Base-by-base conservation (phyloP, 1,140 invertebrate genomes). In the Hyles euphorbiae region DNA sequence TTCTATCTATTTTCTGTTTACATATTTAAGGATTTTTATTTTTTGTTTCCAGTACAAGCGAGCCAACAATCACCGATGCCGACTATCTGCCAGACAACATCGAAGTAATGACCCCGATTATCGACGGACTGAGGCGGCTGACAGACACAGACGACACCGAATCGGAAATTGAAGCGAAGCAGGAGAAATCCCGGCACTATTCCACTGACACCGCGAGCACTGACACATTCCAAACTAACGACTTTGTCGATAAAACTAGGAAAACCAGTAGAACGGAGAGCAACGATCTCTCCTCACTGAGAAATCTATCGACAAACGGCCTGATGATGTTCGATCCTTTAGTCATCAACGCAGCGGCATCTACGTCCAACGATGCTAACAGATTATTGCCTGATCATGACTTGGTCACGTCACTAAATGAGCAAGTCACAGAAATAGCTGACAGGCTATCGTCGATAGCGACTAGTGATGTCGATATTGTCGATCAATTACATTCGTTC, bases 261-360 rank as follows among this genome's bases (percentile, higher is more conserved):
- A 90, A 88, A 60, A 81, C 76, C 6, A 88, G 85, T 58, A 77
- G 81, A 68, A 69, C 75, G 0, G 88, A 90, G 51, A 74, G 58
- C 22, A 75, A 58, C 44, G 87, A 89, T 53, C 63, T 89, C 2
- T 74, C 84, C 2, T 81, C 81, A 0, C 58, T 89, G 9, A 77
- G 88, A 68, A 90, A 89, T 63, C 68, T 90, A 10, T 90, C 89
- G 0, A 89, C 83, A 0, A 89, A 85, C 56, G 87, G 85, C 2
- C 70, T 90, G 1, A 88, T 88, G 76, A 89, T 88, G 84, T 90
- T 90, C 56, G 89, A 90, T 68, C 89, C 89, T 3, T 59, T 89
- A 34, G 82, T 87, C 8, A 84, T 88, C 44, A 83, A 85, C 56
- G 83, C 81, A 0, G 74, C 79, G 0, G 79, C 84, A 0, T 81